These are phyloP conservation scores for Anas flavirostris DNA, from an alignment of 2,797 vertebrate species.

Conservation along the genomic window DNA sequence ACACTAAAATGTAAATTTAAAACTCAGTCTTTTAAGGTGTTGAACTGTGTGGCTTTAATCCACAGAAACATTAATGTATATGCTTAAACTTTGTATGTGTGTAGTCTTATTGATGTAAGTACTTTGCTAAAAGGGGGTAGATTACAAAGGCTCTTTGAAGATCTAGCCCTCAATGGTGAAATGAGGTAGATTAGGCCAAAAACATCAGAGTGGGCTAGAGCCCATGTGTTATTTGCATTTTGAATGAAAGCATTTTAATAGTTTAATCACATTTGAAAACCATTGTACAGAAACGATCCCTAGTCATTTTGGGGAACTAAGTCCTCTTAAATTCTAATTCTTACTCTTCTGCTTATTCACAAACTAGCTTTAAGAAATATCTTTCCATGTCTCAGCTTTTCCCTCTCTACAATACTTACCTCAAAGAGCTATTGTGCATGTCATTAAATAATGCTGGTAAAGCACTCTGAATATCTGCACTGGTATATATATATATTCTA, in stretches of 20 bases:
- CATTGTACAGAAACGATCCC: constrained; percentile 1
- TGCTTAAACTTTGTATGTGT: not conserved
- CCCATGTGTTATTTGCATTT: constrained; percentile 26
- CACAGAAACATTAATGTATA: not conserved
- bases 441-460: constrained; percentile 63
- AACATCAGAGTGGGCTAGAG: not conserved
- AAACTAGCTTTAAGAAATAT: constrained; percentile 33
- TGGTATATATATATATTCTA: constrained; percentile 15
- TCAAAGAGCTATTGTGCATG: constrained; percentile 58
- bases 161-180: constrained; percentile 21
- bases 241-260: constrained; percentile 46
- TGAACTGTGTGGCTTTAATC: constrained; percentile 21
- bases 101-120: constrained; percentile 44
- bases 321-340: constrained; percentile 66
- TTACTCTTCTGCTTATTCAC: constrained; percentile 43
- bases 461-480: constrained; percentile 55
- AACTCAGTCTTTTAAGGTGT: not conserved
- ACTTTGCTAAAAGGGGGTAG: not conserved
- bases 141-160: constrained; percentile 50
- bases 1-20: constrained; percentile 23
- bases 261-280: constrained; percentile 58
- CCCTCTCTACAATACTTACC: constrained; percentile 18
- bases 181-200: constrained; percentile 36
- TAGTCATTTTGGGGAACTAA: constrained; percentile 35
- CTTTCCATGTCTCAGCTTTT: constrained; percentile 52